phyloP scores from a whole-genome alignment of 2,888 invertebrate species.

The Leucoma salicis region DNA sequence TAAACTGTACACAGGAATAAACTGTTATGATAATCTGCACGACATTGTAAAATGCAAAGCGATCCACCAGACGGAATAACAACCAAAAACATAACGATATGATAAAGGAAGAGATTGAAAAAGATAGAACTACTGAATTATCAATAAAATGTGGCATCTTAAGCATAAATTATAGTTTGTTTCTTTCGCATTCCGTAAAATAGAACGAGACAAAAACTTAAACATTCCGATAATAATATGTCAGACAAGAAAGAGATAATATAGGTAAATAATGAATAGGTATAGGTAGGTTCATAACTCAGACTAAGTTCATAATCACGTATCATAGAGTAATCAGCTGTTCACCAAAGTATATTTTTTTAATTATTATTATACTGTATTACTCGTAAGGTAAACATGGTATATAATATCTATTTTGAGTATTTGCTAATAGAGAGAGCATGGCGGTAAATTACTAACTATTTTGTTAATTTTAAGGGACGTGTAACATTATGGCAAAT shows the following conservation, averaged over 20 bases:
- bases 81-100: constrained; percentile 62
- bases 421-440: no score
- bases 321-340: constrained; percentile 59
- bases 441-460: no score
- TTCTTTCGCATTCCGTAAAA: constrained; percentile 10
- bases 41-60: constrained; percentile 59
- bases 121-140: constrained; percentile 23
- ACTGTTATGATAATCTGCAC: constrained; percentile 54
- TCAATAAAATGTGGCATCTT: constrained; percentile 12
- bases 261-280: no score
- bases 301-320: constrained; percentile 4
- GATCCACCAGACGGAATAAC: constrained; percentile 59
- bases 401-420: no score
- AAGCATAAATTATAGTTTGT: constrained; percentile 19
- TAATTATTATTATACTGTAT: no score
- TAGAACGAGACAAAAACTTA: constrained; percentile 19
- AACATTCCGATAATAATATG: neutral
- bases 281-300: neutral
- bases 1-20: constrained; percentile 51
- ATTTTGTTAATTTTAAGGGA: no score
- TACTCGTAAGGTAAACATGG: no score
- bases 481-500: no score
- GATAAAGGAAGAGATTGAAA: constrained; percentile 31
- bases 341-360: no score
- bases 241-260: constrained; percentile 32